A percentile compares a stretch with the other conserved stretches of the same genome.
phyloP scores from a whole-genome alignment of 1,140 invertebrate genomes.

The Portunus trituberculatus region DNA sequence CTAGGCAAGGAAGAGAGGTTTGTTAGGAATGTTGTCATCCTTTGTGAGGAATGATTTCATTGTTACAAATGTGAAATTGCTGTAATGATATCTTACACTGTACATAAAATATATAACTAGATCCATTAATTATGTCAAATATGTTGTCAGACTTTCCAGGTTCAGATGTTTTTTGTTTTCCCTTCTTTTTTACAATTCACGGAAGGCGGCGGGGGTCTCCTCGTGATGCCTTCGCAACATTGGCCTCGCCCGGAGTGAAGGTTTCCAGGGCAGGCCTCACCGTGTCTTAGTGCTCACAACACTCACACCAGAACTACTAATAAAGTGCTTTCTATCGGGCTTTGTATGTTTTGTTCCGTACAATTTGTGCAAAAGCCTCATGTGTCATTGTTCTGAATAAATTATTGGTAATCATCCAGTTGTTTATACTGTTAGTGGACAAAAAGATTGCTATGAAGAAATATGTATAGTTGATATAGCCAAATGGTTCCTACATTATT shows the following conservation, averaged over 20 bases:
- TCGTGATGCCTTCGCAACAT: neutral
- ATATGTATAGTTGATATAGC: too few species aligned
- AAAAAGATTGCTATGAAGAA: too few species aligned
- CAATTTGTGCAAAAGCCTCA: neutral
- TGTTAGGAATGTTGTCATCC: neutral
- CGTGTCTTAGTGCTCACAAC: slow-evolving; percentile 16
- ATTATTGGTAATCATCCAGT: neutral
- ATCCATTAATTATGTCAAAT: slow-evolving; percentile 2
- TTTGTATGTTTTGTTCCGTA: neutral
- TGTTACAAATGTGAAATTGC: slow-evolving; percentile 7
- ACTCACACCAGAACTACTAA: slow-evolving; percentile 3
- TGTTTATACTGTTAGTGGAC: neutral
- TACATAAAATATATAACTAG: neutral
- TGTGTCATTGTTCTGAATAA: slow-evolving; percentile 14
- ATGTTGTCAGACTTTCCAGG: neutral
- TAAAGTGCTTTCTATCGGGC: neutral
- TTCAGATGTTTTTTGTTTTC: neutral
- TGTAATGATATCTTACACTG: neutral
- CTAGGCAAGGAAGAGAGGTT: slow-evolving; percentile 7
- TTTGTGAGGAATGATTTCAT: slow-evolving; percentile 18
- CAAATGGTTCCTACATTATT: too few species aligned
- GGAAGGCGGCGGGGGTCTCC: neutral
- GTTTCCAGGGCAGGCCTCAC: neutral
- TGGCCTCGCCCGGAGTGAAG: neutral
- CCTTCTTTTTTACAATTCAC: neutral